Base-by-base conservation (phyloP, 2,888 invertebrate genomes). In the Drosophila multiciliata region DNA sequence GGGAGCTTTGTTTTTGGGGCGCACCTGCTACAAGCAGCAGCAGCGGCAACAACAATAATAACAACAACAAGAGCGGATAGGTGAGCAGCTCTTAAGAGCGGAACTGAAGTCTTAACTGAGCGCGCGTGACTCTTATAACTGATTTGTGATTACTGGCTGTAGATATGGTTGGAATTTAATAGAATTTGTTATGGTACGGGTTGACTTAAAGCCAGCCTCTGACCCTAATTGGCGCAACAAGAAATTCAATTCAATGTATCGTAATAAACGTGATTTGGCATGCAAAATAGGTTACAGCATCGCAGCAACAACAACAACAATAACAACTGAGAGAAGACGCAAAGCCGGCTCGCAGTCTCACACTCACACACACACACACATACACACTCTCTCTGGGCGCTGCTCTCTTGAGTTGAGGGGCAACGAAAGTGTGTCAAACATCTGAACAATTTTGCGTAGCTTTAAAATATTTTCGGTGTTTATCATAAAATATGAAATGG, bases 201-300 rank as follows among this genome's bases (percentile, higher is more conserved):
- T 26, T 42, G 36, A 53, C 49, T 80, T 77, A 64, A 61, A 36
- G 50, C 35, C 59, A 67, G 63, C 45, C 60, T 64, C 55, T 84
- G 89, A 87, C 89, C 84, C 89, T 76, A 89, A 87, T 88, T 86
- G 83, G 52, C 48, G 67, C 68, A 73, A 68, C 79, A 61, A 67
- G 84, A 81, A 79, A 82, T 75, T 70, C 69, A 59, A 73, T 66
- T 79, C 75, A 62, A 65, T 68, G 73, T 68, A 78, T 59, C 75
- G 83, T 71, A 72, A 83, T 77, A 78, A 70, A 79, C 65, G 54
- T 67, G 63, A 74, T 72, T 69, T 78, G 70, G 69, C 85, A 87
- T 83, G 82, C 80, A 82, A 88, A 88, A 90, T 90, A 87, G 88
- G 90, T 88, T 90, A 88, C 90, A 85, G 88, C 88, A 89, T 88